Evolutionary conservation across 2,888 invertebrate genomes (phyloP).

Genomic region (Mellilla xanthometata): DNA sequence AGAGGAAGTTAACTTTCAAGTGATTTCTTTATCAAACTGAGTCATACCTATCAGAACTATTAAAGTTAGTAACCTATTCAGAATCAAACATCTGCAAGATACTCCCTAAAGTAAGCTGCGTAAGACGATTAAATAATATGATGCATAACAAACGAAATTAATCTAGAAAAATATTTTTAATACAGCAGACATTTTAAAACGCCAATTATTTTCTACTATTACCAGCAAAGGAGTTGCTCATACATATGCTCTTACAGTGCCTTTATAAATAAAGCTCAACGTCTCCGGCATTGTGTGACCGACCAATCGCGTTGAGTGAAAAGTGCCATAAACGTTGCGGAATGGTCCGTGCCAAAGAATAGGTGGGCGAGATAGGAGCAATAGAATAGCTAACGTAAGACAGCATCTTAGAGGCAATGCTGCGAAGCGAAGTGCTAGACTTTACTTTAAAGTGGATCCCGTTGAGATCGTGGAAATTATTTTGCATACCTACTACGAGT

Average conservation of each 20-base stretch:
- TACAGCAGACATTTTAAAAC: too few species aligned
- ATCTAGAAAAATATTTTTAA: too few species aligned
- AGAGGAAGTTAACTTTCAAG: too few species aligned
- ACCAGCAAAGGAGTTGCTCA: background rate
- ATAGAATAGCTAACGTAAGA: conserved; percentile 26
- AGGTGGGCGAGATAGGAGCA: conserved; percentile 29
- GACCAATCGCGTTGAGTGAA: conserved; percentile 79
- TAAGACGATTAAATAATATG: too few species aligned
- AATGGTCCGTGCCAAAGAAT: conserved; percentile 44
- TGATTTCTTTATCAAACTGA: too few species aligned
- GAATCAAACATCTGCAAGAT: too few species aligned
- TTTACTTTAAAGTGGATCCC: conserved; percentile 11
- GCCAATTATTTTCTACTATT: too few species aligned
- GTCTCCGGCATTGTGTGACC: conserved; percentile 29
- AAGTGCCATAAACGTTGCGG: conserved; percentile 71
- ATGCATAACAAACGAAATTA: too few species aligned
- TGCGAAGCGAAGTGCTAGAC: conserved; percentile 25
- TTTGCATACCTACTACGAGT: background rate
- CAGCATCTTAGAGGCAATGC: conserved; percentile 40
- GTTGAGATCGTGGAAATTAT: background rate
- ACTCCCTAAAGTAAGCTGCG: too few species aligned
- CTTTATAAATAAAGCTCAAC: background rate
- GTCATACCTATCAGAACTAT: too few species aligned
- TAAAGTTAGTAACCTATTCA: too few species aligned
- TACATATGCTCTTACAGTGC: background rate